Conservation (phyloP, 2,888 invertebrate genomes). For the Hybos culiciformis region DNA sequence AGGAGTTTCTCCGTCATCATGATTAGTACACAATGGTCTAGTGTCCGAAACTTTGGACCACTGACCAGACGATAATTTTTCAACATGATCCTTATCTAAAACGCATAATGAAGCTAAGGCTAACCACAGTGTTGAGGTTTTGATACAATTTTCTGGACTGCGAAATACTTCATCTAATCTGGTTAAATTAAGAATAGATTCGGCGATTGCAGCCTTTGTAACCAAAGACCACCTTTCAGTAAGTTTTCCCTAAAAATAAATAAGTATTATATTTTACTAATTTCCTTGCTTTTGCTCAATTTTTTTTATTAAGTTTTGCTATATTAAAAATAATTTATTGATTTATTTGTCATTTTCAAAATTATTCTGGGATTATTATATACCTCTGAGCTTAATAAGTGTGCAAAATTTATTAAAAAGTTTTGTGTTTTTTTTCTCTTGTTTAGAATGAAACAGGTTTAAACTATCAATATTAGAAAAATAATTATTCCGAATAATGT, state of each 20-base stretch:
- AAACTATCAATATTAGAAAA: not conserved
- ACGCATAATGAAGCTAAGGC: constrained; percentile 88
- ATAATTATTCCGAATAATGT: not conserved
- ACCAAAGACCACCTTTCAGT: constrained; percentile 75
- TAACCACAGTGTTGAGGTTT: constrained; percentile 78
- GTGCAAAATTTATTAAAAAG: too few relatives aligned
- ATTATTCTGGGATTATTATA: too few relatives aligned
- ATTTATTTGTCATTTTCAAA: too few relatives aligned
- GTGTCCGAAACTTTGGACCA: constrained; percentile 50
- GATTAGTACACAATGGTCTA: constrained; percentile 83
- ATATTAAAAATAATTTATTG: not conserved
- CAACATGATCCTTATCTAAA: constrained; percentile 80
- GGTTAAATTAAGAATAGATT: constrained; percentile 71
- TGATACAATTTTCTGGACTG: constrained; percentile 61
- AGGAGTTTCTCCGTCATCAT: constrained; percentile 86
- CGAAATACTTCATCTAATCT: constrained; percentile 64
- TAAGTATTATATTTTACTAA: constrained; percentile 1
- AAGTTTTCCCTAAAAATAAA: constrained; percentile 60
- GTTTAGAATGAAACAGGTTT: too few relatives aligned
- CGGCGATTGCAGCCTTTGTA: constrained; percentile 77
- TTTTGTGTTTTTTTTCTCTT: too few relatives aligned
- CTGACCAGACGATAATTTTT: constrained; percentile 61
- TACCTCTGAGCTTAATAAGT: too few relatives aligned
- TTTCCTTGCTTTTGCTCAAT: not conserved
- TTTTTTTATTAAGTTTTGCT: not conserved